A percentile compares a stretch with the other conserved stretches of the same genome.
These are phyloP conservation scores for Chrysocyon brachyurus DNA, from an alignment of 2,797 vertebrate species.

Conservation along the genomic window DNA sequence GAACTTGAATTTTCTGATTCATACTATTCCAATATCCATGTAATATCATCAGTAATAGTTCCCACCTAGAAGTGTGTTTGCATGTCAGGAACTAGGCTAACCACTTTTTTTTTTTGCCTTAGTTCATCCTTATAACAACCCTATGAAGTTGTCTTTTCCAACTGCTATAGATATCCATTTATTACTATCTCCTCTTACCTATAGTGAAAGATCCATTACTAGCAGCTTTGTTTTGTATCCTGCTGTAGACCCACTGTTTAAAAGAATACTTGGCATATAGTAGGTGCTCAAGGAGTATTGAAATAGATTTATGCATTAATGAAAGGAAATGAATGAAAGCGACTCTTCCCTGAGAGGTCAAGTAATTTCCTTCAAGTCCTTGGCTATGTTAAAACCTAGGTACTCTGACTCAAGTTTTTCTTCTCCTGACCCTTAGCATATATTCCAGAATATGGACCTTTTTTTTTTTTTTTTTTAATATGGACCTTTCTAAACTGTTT, in stretches of 20 bases:
- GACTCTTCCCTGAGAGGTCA: constrained; percentile 26
- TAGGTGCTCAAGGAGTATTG: not conserved
- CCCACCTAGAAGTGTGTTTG: not conserved
- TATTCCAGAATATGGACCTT: not conserved
- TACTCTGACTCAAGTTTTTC: not conserved
- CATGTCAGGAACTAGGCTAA: not conserved
- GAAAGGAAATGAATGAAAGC: constrained; percentile 29
- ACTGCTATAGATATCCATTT: not conserved
- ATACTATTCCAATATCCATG: not conserved
- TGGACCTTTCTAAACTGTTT: not conserved
- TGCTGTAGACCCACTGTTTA: not conserved
- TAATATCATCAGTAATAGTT: not conserved
- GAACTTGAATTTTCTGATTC: not conserved
- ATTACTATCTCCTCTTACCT: not conserved
- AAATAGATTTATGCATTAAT: not conserved
- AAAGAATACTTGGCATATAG: not conserved
- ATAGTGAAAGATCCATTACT: not conserved
- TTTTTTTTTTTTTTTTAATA: not conserved
- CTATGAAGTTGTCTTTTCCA: not conserved
- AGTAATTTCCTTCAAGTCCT: not conserved
- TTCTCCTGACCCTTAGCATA: not conserved
- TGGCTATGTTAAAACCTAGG: not conserved
- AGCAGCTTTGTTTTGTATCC: not conserved
- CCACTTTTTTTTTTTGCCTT: not conserved
- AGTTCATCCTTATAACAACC: not conserved